Percentiles rank a stretch among this genome's conserved stretches.
phyloP scores from a whole-genome alignment of 2,888 invertebrate genomes.

The Lissonota sp. region DNA sequence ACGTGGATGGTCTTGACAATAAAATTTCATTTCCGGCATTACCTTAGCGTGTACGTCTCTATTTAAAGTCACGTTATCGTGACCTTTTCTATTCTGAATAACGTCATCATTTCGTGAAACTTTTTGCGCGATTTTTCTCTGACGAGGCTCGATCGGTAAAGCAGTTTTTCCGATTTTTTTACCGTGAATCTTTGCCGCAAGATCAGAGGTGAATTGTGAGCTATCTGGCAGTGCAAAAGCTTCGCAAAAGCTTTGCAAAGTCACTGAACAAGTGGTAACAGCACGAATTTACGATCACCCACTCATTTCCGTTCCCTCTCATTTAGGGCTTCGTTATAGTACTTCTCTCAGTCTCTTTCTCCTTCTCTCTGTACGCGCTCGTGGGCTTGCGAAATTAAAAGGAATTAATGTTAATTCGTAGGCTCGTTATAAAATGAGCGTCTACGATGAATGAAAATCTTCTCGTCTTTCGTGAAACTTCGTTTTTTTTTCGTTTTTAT shows the following conservation, averaged over 20 bases:
- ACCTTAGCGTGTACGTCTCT: not conserved
- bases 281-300: conserved; percentile 57
- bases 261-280: conserved; percentile 24
- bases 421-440: not conserved
- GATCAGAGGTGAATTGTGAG: not conserved
- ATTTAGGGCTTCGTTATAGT: not conserved
- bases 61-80: not conserved
- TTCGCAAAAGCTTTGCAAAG: not conserved
- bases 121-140: not conserved
- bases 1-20: not conserved
- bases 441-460: conserved; percentile 9
- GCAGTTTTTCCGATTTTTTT: not conserved
- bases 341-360: too few relatives aligned
- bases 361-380: conserved; percentile 1
- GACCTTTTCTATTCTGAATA: not conserved
- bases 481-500: not conserved
- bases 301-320: conserved; percentile 59
- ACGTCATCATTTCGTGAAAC: not conserved
- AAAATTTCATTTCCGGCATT: conserved; percentile 9
- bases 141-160: not conserved
- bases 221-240: not conserved
- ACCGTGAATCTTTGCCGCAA: not conserved
- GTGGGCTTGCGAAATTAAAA: conserved; percentile 47
- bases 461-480: conserved; percentile 22
- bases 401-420: conserved; percentile 60